These are phyloP conservation scores for Muschampia plurimacula DNA, from an alignment of 2,888 invertebrate species.

Conservation along the genomic window DNA sequence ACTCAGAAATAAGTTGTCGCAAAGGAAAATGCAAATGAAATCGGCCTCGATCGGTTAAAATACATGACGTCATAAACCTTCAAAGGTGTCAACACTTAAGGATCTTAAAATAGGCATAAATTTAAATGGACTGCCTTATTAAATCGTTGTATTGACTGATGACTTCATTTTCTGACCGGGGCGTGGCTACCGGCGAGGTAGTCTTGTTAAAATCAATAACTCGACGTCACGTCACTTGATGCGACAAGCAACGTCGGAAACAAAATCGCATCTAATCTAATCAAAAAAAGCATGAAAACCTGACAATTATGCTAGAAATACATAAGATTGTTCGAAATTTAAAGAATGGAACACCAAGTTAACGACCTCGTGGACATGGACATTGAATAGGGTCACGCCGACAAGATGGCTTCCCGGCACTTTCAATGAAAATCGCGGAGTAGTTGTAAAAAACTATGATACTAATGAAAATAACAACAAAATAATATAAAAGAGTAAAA, in stretches of 20 bases:
- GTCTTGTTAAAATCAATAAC: constrained; percentile 40
- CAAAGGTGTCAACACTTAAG: constrained; percentile 57
- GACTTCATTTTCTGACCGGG: background rate
- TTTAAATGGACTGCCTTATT: background rate
- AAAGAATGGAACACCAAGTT: constrained; percentile 46
- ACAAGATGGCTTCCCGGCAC: constrained; percentile 71
- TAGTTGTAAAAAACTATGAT: background rate
- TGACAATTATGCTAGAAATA: background rate
- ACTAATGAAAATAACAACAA: constrained; percentile 13
- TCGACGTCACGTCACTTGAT: constrained; percentile 19
- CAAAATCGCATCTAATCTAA: constrained; percentile 17
- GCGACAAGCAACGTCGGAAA: background rate
- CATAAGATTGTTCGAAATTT: constrained; percentile 33
- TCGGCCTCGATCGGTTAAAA: constrained; percentile 20
- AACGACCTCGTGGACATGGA: constrained; percentile 46
- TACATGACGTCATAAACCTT: constrained; percentile 63
- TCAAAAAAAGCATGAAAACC: constrained; percentile 5
- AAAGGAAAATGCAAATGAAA: constrained; percentile 32
- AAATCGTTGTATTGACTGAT: background rate
- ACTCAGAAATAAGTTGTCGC: background rate
- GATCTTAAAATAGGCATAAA: constrained; percentile 13
- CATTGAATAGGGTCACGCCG: constrained; percentile 52
- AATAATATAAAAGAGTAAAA: constrained; percentile 41
- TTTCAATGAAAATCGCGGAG: constrained; percentile 19
- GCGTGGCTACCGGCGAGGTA: constrained; percentile 41